These are phyloP conservation scores for Antechinus flavipes DNA, from an alignment of 2,113 vertebrate genomes.

Conservation along the genomic window DNA sequence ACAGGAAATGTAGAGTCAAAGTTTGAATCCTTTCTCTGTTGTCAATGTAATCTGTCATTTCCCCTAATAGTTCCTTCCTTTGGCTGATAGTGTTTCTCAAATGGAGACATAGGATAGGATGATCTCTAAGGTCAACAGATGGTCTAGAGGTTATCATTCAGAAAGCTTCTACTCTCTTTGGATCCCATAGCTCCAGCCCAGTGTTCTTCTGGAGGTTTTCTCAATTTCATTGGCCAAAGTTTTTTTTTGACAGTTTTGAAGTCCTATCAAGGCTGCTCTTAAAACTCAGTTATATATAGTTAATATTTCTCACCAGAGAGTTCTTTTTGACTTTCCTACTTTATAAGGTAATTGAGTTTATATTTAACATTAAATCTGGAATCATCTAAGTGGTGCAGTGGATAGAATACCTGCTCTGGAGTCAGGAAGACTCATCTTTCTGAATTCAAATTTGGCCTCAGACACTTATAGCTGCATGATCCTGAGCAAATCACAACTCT, in stretches of 20 bases:
- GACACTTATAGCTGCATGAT: neutral
- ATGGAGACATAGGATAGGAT: neutral
- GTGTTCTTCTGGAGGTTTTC: slow-evolving; percentile 31
- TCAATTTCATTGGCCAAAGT: neutral
- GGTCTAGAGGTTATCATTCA: neutral
- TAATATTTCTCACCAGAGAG: neutral
- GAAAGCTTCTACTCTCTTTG: neutral
- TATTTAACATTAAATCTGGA: neutral
- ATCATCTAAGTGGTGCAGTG: neutral
- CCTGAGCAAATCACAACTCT: neutral
- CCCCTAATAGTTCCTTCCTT: neutral
- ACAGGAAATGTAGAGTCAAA: neutral
- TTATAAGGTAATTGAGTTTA: neutral
- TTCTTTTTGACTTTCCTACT: slow-evolving; percentile 10
- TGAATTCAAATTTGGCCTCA: neutral
- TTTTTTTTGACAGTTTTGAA: neutral
- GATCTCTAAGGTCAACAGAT: neutral
- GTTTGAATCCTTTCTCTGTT: neutral
- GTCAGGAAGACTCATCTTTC: too few species aligned
- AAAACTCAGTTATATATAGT: neutral
- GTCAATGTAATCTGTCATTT: neutral
- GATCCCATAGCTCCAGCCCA: neutral
- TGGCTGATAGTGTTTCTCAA: neutral
- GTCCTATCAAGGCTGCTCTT: neutral
- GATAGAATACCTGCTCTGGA: neutral